Evolutionary conservation across 2,888 invertebrate species (phyloP), one percentile per base, ranked within the genome.

Genomic region (Thereva unica): DNA sequence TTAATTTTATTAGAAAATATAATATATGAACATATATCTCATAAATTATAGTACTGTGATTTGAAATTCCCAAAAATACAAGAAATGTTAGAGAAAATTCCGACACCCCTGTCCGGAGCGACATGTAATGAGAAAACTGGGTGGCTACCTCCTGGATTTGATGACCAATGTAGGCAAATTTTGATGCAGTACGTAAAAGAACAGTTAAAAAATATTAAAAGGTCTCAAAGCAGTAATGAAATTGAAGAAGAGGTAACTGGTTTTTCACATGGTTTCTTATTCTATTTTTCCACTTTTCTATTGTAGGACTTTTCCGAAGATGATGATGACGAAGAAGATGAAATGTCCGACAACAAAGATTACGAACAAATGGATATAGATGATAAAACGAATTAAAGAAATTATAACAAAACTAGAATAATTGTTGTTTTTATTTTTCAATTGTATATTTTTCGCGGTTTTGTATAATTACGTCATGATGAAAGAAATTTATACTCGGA

Each of bases 1-100:
- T 23, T 23, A 23, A 23, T 23, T 23, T 23, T 23, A 23, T 23
- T 23, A 23, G 1, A 23, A 23, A 23, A 23, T 23, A 23, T 23
- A 23, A 23, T 23, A 23, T n/a, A n/a, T n/a, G n/a, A n/a, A n/a
- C n/a, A n/a, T n/a, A n/a, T 23, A 7, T 50, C 37, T 66, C 59
- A 50, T 70, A 40, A 67, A 72, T 76, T 78, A 37, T 74, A 91
- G 89, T 90, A 89, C 75, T 91, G 91, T 75, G 93, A 97, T 79
- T 84, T 96, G 49, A 82, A 88, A 12, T 81, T 93, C 34, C 87
- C 88, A 0, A 92, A 93, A 80, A 89, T 96, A 42, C 88, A 94
- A 78, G 87, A 86, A 72, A 86, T 93, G 84, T 73, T 93, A 10
- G 82, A 85, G 0, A 86, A 87, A 72, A 83, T 91, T 9, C 88